Base-by-base conservation (phyloP, 1,140 invertebrate genomes). In the Listronotus bonariensis region DNA sequence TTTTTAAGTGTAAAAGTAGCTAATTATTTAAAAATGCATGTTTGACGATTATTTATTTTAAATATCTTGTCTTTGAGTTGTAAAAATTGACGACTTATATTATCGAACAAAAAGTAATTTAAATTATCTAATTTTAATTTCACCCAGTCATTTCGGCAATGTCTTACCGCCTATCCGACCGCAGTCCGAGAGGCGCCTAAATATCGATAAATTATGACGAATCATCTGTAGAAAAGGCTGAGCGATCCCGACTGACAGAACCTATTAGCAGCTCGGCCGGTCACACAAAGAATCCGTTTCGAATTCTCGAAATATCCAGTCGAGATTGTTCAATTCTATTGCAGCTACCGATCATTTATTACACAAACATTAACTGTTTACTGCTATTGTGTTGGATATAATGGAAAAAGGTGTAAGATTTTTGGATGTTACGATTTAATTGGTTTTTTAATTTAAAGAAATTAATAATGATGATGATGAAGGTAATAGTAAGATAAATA, bases 291-390 rank as follows among this genome's bases (percentile, higher is more conserved):
- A 64, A 40, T 56, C 63, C 67, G 62, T 70, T 66, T 55, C 53
- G 65, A 67, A 67, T 69, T 58, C 55, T 56, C 36, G 52, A 68
- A 36, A 65, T 65, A 49, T 65, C 72, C 68, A 55, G 63, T 59
- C 32, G 72, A 60, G 62, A 46, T 67, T 61, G 65, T 53, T 60
- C 64, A 57, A 54, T 57, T 12, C 43, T 43, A 59, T 62, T 49
- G 53, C 59, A n/a, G 72, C 74, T 75, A 75, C 74, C 66, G 71
- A 75, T 68, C 66, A 72, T 72, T 71, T 69, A 73, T 73, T 73
- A 74, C 73, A 73, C 69, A 74, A 74, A 74, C 73, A 74, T 72
- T 66, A 69, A 67, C 68, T 57, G 63, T 57, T 65, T 58, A 58
- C 41, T 52, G 54, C 7, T 51, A 63, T 55, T 63, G 53, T 64